Evolutionary conservation across 2,888 invertebrate species (phyloP).

Genomic region (Aricia artaxerxes): DNA sequence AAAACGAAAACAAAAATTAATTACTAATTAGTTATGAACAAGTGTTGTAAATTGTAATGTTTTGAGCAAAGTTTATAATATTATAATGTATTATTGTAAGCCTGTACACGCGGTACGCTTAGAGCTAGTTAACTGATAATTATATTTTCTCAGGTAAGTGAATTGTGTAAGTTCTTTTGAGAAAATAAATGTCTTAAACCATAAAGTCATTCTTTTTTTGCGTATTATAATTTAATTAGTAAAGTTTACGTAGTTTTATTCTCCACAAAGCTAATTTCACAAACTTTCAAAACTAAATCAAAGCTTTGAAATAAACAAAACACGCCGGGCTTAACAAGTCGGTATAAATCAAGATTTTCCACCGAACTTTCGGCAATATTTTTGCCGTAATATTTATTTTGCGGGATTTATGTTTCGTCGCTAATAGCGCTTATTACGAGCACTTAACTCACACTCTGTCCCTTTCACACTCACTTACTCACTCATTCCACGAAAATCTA

Average conservation of each 20-base stretch:
- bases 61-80: too few relatives aligned
- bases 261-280: neutral
- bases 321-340: conserved; percentile 45
- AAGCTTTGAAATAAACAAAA: conserved; percentile 43
- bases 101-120: too few relatives aligned
- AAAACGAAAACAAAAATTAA: too few relatives aligned
- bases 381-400: conserved; percentile 37
- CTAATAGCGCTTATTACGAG: conserved; percentile 33
- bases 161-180: too few relatives aligned
- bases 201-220: neutral
- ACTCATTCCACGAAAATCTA: neutral
- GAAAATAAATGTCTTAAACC: too few relatives aligned
- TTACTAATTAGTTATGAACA: too few relatives aligned
- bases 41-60: too few relatives aligned
- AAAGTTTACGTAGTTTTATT: neutral
- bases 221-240: neutral
- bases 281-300: conserved; percentile 31
- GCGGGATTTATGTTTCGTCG: conserved; percentile 31
- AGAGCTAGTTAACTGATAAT: too few relatives aligned
- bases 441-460: conserved; percentile 6
- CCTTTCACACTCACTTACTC: neutral
- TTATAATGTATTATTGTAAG: too few relatives aligned
- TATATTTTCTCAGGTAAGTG: too few relatives aligned
- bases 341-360: conserved; percentile 55
- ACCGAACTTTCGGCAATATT: conserved; percentile 37